Evolutionary conservation across 2,797 vertebrate species (phyloP).

Genomic region (Sciaenops ocellatus): DNA sequence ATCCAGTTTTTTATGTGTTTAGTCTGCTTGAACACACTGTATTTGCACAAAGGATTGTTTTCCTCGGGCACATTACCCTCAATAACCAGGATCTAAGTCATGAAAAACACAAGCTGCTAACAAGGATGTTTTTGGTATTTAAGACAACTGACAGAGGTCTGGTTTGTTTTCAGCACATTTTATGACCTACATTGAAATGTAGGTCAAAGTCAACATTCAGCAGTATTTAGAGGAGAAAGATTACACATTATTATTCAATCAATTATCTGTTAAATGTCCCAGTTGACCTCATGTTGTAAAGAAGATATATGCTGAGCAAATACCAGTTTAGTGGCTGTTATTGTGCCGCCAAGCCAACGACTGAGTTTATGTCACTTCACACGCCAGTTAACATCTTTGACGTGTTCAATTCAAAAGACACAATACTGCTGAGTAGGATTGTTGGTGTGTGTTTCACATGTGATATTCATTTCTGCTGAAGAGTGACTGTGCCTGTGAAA

Average conservation of each 20-base stretch:
- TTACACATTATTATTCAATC: background rate
- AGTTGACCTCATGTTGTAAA: background rate
- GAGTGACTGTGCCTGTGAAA: slow-evolving; percentile 62
- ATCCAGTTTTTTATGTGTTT: slow-evolving; percentile 4
- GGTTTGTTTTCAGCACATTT: slow-evolving; percentile 7
- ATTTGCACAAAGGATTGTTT: slow-evolving; percentile 21
- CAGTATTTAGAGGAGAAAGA: background rate
- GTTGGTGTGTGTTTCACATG: slow-evolving; percentile 63
- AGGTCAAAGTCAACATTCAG: slow-evolving; percentile 23
- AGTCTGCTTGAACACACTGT: background rate
- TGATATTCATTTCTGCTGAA: slow-evolving; percentile 50
- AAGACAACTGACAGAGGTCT: slow-evolving; percentile 9
- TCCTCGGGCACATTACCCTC: background rate
- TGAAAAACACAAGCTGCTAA: slow-evolving; percentile 3
- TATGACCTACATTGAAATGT: slow-evolving; percentile 21
- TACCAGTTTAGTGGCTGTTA: slow-evolving; percentile 4
- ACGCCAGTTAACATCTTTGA: slow-evolving; percentile 15
- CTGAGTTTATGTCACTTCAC: background rate
- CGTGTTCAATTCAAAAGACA: slow-evolving; percentile 12
- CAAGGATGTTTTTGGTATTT: background rate
- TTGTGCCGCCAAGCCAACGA: background rate
- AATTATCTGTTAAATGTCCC: background rate
- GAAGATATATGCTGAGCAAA: background rate
- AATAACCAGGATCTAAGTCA: slow-evolving; percentile 13
- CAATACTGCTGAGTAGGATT: slow-evolving; percentile 23